Base-by-base conservation (phyloP, 2,797 vertebrate genomes). In the Tokudaia muenninki region DNA sequence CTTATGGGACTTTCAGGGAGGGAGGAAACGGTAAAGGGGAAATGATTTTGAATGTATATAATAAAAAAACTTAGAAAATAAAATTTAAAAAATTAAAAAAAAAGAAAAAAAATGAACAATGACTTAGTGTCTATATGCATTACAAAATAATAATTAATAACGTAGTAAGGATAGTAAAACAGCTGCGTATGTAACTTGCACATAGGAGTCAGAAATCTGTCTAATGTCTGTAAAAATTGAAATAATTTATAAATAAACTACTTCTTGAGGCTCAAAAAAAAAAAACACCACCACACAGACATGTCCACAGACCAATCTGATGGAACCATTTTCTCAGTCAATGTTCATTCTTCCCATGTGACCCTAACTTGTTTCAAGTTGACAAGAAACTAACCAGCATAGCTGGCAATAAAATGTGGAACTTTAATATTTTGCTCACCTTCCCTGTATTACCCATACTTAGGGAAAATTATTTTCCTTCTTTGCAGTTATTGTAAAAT, bases 401-500 rank as follows among this genome's bases (percentile, higher is more conserved):
- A 50, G 19, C 2, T 75, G 2, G 17, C 59, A 93, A 72, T 21
- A 91, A 7, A 78, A 63, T 67, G 52, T 67, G 26, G 70, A 86
- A 91, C 5, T 61, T 94, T 61, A 79, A 14, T 90, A 5, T 92
- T 16, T 93, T 57, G 79, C 0, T 70, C 9, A 75, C 41, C n/a
- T 84, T 78, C 75, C 72, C 9, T 90, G 59, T 31, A 57, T 8
- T 41, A 59, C 6, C 63, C 47, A 78, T 41, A 26, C 1, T 31
- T 78, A 94, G 4, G 19, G 21, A 84, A 80, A 79, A 63, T 2
- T 91, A 89, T 47, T 14, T 24, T 72, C 81, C 89, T 37, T 26
- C 90, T 94, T 34, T 57, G 10, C 3, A 93, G 90, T 91, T 79
- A 91, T 22, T 93, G 13, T 63, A 80, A 96, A 96, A 96, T 82